These are phyloP conservation scores for Caenorhabditis zanzibari DNA, from an alignment of 2,888 invertebrate species.

Conservation along the genomic window DNA sequence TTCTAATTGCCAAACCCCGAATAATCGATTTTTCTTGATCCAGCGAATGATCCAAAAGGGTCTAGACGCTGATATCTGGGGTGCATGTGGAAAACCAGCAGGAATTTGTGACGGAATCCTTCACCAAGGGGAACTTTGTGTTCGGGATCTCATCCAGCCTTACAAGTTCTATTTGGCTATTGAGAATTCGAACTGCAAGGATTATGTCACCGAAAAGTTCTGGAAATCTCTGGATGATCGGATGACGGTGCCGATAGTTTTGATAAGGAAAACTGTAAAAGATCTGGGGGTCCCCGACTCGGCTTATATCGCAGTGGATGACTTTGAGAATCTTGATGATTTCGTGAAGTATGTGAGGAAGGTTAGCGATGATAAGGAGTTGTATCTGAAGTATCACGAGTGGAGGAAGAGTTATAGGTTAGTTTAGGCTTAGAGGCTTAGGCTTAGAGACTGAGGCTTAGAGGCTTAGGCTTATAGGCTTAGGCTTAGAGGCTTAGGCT, in stretches of 20 bases:
- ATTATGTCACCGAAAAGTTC: constrained; percentile 77
- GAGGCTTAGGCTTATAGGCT: no score
- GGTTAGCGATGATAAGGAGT: constrained; percentile 40
- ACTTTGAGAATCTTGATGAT: constrained; percentile 57
- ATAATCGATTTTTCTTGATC: not conserved
- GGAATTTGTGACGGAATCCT: constrained; percentile 4
- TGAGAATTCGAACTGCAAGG: constrained; percentile 73
- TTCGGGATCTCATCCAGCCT: constrained; percentile 29
- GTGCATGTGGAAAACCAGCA: constrained; percentile 1
- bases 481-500: no score
- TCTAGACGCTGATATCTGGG: constrained; percentile 17
- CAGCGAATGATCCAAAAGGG: constrained; percentile 1
- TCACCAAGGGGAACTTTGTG: constrained; percentile 5
- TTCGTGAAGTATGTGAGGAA: constrained; percentile 53
- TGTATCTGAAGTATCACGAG: constrained; percentile 67
- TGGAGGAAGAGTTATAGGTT: constrained; percentile 58
- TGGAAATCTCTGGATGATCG: constrained; percentile 59
- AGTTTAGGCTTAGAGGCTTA: no score
- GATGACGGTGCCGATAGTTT: constrained; percentile 64
- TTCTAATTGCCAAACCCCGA: constrained; percentile 15
- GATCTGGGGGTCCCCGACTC: constrained; percentile 65
- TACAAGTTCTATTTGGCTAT: constrained; percentile 73
- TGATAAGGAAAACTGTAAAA: constrained; percentile 61
- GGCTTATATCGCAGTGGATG: constrained; percentile 68
- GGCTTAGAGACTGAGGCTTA: no score